phyloP scores from a whole-genome alignment of 2,888 invertebrate genomes.

The Argyra leucocephala region DNA sequence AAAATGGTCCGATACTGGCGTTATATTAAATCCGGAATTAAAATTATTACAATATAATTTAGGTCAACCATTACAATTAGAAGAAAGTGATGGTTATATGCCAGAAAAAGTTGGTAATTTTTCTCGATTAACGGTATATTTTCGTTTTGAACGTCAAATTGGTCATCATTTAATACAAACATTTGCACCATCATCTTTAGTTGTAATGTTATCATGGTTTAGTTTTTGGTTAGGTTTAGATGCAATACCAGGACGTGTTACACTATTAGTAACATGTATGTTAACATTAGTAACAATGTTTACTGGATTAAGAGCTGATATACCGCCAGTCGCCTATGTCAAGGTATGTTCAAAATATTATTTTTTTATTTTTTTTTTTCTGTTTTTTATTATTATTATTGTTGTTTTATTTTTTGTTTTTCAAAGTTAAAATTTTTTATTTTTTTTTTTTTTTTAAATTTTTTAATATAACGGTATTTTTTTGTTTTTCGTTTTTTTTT shows the following conservation, averaged over 20 bases:
- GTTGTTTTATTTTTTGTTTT: too few relatives aligned
- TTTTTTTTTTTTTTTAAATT: too few relatives aligned
- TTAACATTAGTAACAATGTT: slow-evolving; percentile 79
- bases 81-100: slow-evolving; percentile 64
- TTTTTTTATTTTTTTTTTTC: neutral
- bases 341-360: slow-evolving; percentile 49
- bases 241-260: slow-evolving; percentile 73
- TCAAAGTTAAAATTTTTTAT: too few relatives aligned
- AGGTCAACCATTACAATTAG: slow-evolving; percentile 59
- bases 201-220: slow-evolving; percentile 78
- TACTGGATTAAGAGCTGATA: slow-evolving; percentile 68
- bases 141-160: slow-evolving; percentile 72
- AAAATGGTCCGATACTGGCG: slow-evolving; percentile 64
- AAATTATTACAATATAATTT: slow-evolving; percentile 72
- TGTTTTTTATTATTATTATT: slow-evolving; percentile 13
- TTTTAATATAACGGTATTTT: too few relatives aligned
- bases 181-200: slow-evolving; percentile 71
- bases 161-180: slow-evolving; percentile 78
- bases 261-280: slow-evolving; percentile 73
- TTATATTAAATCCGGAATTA: slow-evolving; percentile 68
- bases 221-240: slow-evolving; percentile 79
- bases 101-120: slow-evolving; percentile 74
- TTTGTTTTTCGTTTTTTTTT: neutral
- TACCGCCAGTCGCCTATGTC: slow-evolving; percentile 78
- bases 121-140: slow-evolving; percentile 66